Evolutionary conservation across 2,113 vertebrate species (phyloP).

Genomic region (Tenrec ecaudatus): DNA sequence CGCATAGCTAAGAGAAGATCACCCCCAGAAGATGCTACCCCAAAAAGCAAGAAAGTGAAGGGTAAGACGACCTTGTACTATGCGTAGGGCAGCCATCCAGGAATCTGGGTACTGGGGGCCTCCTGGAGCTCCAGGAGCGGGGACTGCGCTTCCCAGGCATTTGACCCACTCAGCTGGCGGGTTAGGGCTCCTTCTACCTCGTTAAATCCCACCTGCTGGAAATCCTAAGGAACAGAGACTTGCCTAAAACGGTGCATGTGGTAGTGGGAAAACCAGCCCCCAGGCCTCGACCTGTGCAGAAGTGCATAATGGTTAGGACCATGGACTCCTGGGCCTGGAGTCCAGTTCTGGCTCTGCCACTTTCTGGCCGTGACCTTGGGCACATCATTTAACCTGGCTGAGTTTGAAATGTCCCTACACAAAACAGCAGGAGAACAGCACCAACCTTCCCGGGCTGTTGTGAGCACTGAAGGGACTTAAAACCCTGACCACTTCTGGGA

Average conservation of each 20-base stretch:
- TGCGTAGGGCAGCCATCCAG: not conserved
- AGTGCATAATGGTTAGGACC: not conserved
- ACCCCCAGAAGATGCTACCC: conserved; percentile 79
- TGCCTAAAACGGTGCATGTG: not conserved
- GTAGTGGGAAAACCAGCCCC: not conserved
- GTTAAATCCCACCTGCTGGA: not conserved
- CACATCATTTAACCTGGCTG: not conserved
- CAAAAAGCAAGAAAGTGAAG: conserved; percentile 90
- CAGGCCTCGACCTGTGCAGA: not conserved
- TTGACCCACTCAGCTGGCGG: not conserved
- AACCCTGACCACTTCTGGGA: not conserved
- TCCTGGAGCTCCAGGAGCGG: not conserved
- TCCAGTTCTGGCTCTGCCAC: not conserved
- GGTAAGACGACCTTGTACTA: conserved; percentile 80
- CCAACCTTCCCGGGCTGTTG: not conserved
- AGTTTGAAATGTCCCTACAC: not conserved
- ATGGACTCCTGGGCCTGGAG: not conserved
- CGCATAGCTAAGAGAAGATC: conserved; percentile 87
- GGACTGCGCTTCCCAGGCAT: not conserved
- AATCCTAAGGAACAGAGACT: not conserved
- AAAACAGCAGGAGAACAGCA: not conserved
- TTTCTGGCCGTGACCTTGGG: not conserved
- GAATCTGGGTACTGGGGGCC: not conserved
- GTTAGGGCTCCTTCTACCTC: not conserved
- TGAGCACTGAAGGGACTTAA: not conserved